A percentile compares a stretch with the other conserved stretches of the same genome.
Evolutionary conservation across 2,888 invertebrate genomes (phyloP).

Genomic region (Drosophila quinaria): DNA sequence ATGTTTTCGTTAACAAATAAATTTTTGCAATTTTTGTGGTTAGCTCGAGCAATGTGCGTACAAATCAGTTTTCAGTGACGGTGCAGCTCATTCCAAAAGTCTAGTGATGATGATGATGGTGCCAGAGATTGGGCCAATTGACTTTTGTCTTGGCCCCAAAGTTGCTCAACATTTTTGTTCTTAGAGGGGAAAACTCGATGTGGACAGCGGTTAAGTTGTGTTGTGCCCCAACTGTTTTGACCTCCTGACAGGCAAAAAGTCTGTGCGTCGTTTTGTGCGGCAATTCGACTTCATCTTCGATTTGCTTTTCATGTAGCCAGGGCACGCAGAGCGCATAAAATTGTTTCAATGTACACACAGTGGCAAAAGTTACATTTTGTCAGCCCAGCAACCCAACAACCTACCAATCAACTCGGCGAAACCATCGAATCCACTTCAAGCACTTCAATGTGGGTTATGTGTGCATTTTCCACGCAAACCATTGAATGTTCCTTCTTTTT

Average conservation of each 20-base stretch:
- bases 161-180: constrained; percentile 36
- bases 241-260: constrained; percentile 1
- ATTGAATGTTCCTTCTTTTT: constrained; percentile 27
- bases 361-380: constrained; percentile 65
- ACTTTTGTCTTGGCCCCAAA: constrained; percentile 43
- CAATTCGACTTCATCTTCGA: constrained; percentile 70
- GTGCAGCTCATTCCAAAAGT: background rate
- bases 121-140: constrained; percentile 62
- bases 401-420: constrained; percentile 21
- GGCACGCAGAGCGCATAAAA: constrained; percentile 79
- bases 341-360: constrained; percentile 65
- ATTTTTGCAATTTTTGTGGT: constrained; percentile 38
- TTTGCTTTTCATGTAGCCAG: constrained; percentile 76
- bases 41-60: constrained; percentile 25
- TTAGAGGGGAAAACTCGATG: constrained; percentile 17
- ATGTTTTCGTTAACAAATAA: constrained; percentile 12
- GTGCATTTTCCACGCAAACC: constrained; percentile 55
- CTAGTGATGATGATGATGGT: constrained; percentile 29
- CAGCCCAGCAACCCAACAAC: constrained; percentile 16
- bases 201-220: constrained; percentile 57
- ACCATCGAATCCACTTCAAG: constrained; percentile 18
- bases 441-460: constrained; percentile 52
- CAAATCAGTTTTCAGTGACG: constrained; percentile 48
- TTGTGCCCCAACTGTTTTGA: constrained; percentile 34
- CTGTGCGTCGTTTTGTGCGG: constrained; percentile 23